These are phyloP conservation scores for Agrilus planipennis DNA, from an alignment of 1,140 invertebrate genomes.

Conservation along the genomic window DNA sequence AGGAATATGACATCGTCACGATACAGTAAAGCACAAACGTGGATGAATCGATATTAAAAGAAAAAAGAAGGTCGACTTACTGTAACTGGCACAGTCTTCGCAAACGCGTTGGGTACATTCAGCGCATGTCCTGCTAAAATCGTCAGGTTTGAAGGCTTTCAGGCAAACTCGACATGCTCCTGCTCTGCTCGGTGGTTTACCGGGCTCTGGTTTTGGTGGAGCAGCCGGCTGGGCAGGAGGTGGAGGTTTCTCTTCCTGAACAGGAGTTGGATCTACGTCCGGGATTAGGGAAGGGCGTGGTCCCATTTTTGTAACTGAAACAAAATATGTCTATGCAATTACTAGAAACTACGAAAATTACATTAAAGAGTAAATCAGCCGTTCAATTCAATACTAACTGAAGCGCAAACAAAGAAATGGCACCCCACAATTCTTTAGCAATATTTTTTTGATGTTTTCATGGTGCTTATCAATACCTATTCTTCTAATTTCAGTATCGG, in stretches of 20 bases:
- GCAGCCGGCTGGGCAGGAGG: constrained; percentile 29
- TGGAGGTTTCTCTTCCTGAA: constrained; percentile 17
- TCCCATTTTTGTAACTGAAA: constrained; percentile 52
- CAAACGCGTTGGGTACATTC: constrained; percentile 82
- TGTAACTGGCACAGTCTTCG: constrained; percentile 84
- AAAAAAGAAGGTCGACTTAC: no score
- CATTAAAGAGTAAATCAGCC: no score
- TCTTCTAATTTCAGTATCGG: no score
- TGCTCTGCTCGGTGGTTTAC: constrained; percentile 54
- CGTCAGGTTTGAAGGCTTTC: constrained; percentile 74
- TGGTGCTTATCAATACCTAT: no score
- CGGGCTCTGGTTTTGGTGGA: constrained; percentile 45
- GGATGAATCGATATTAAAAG: no score
- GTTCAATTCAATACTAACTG: no score
- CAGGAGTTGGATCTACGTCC: constrained; percentile 25
- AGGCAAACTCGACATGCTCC: constrained; percentile 75
- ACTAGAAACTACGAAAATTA: no score
- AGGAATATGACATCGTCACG: no score
- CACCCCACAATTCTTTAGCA: no score
- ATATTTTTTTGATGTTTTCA: no score
- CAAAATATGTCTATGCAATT: constrained; percentile 1
- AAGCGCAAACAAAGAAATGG: no score
- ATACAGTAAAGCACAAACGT: no score
- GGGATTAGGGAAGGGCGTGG: constrained; percentile 46
- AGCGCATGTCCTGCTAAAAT: constrained; percentile 70